A percentile compares a stretch with the other conserved stretches of the same genome.
Evolutionary conservation across 2,888 invertebrate species (phyloP).

Genomic region (Teinopalpus imperialis): DNA sequence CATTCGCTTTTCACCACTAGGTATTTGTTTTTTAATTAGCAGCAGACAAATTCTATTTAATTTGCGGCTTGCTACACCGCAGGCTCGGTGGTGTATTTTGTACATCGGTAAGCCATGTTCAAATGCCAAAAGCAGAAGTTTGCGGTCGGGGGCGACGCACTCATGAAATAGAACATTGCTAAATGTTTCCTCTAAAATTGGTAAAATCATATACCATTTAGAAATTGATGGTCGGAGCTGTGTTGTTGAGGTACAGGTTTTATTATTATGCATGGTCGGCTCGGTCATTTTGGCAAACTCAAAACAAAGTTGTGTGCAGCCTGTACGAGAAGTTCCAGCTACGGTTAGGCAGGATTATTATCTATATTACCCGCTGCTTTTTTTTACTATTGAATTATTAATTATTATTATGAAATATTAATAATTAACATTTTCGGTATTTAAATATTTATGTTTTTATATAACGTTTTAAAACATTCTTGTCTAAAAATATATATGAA

Average conservation of each 20-base stretch:
- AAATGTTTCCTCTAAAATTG: constrained; percentile 50
- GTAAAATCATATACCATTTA: constrained; percentile 53
- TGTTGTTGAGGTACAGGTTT: constrained; percentile 42
- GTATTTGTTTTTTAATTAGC: constrained; percentile 66
- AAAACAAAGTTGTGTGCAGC: constrained; percentile 42
- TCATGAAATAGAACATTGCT: constrained; percentile 46
- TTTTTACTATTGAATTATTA: too few relatives aligned
- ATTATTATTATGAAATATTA: too few relatives aligned
- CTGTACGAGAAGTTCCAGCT: constrained; percentile 32
- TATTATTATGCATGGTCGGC: constrained; percentile 50
- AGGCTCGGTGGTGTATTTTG: constrained; percentile 52
- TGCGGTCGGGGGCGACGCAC: constrained; percentile 53
- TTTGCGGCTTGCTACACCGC: constrained; percentile 57
- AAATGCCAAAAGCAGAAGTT: constrained; percentile 65
- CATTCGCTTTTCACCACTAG: constrained; percentile 45
- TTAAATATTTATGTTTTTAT: too few relatives aligned
- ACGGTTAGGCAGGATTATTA: constrained; percentile 30
- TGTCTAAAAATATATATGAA: too few relatives aligned
- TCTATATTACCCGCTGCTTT: too few relatives aligned
- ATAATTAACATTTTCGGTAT: too few relatives aligned
- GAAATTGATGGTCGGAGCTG: constrained; percentile 39
- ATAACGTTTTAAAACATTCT: too few relatives aligned
- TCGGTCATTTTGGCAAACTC: constrained; percentile 50
- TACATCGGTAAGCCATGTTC: constrained; percentile 53
- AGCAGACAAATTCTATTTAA: constrained; percentile 66